Evolutionary conservation across 37 sponge, comb jelly and placozoan species (phyloP).

Genomic region (Eunapius fragilis): DNA sequence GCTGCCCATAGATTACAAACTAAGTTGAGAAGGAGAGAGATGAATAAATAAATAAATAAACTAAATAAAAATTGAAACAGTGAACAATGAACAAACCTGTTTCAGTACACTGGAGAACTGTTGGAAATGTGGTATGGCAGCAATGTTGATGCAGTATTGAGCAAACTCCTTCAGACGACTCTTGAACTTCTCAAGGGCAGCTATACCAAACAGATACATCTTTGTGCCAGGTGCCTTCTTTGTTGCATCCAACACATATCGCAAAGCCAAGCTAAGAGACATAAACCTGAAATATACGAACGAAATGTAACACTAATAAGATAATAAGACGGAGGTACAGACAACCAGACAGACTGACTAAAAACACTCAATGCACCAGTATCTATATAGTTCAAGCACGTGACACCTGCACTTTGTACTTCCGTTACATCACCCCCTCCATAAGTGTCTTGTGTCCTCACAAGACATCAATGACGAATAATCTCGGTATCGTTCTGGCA

Average conservation of each 20-base stretch:
- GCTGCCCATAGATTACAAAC: slow-evolving; percentile 92
- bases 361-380: too few species aligned
- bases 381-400: too few species aligned
- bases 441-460: too few species aligned
- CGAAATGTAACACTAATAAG: too few species aligned
- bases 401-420: too few species aligned
- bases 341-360: too few species aligned
- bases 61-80: too few species aligned
- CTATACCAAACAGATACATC: slow-evolving; percentile 94
- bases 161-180: slow-evolving; percentile 89
- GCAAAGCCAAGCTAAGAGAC: slow-evolving; percentile 83
- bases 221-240: slow-evolving; percentile 81
- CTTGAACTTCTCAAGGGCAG: slow-evolving; percentile 95
- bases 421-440: too few species aligned
- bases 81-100: slow-evolving; percentile 49
- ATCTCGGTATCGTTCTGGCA: too few species aligned
- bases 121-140: slow-evolving; percentile 89
- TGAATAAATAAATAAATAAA: background rate
- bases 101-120: slow-evolving; percentile 72
- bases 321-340: too few species aligned
- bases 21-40: slow-evolving; percentile 10
- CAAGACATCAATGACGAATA: too few species aligned
- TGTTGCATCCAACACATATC: slow-evolving; percentile 91
- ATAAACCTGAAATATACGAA: slow-evolving; percentile 55
- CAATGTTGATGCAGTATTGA: slow-evolving; percentile 90